These are phyloP conservation scores for Drosophila albomicans DNA, from an alignment of 1,140 invertebrate species.

Conservation along the genomic window DNA sequence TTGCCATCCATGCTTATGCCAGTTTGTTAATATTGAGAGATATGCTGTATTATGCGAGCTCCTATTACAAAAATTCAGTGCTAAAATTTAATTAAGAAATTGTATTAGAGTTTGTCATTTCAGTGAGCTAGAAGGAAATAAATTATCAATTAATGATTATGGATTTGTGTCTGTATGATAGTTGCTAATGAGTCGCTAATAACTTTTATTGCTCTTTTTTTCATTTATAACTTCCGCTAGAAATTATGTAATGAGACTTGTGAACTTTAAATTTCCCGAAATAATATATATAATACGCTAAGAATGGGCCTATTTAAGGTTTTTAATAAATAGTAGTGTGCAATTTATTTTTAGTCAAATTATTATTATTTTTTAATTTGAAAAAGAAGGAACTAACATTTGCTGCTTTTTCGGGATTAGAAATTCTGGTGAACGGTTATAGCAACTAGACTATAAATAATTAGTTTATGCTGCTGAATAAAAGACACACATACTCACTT, in stretches of 20 bases:
- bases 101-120: constrained; percentile 14
- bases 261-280: neutral
- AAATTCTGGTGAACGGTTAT: constrained; percentile 36
- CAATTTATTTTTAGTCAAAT: neutral
- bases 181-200: neutral
- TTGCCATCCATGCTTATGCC: constrained; percentile 49
- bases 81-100: neutral
- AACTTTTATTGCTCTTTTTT: constrained; percentile 12
- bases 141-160: neutral
- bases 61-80: neutral
- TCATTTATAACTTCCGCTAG: neutral
- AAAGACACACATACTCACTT: constrained; percentile 14
- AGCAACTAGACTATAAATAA: constrained; percentile 10
- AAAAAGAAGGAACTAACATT: constrained; percentile 3
- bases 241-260: neutral
- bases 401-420: constrained; percentile 19
- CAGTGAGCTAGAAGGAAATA: constrained; percentile 35
- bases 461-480: constrained; percentile 12
- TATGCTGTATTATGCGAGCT: neutral
- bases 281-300: neutral
- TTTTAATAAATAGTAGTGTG: constrained; percentile 16
- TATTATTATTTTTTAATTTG: neutral
- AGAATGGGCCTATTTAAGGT: constrained; percentile 19
- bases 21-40: constrained; percentile 48
- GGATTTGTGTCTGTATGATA: neutral